Evolutionary conservation across 2,113 vertebrate genomes (phyloP).

Genomic region (Macrotus californicus): DNA sequence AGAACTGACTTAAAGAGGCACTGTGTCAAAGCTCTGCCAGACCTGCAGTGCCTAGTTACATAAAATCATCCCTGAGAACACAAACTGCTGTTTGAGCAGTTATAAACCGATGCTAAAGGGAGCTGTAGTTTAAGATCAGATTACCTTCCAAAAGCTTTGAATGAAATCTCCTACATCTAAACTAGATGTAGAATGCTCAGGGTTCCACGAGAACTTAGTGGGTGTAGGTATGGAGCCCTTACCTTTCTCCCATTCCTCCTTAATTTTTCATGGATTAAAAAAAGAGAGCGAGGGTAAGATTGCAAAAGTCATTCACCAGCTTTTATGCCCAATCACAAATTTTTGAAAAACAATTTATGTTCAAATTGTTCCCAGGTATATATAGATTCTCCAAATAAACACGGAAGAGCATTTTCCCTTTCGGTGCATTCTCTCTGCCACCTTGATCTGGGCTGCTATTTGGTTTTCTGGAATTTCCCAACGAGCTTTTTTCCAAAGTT

Average conservation of each 20-base stretch:
- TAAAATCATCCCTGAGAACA: conserved; percentile 30
- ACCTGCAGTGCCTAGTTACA: not conserved
- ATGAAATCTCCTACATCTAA: conserved; percentile 6
- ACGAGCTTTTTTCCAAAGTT: not conserved
- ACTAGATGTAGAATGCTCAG: not conserved
- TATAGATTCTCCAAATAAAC: conserved; percentile 31
- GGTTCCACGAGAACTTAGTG: not conserved
- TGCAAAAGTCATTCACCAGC: conserved; percentile 48
- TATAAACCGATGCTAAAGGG: conserved; percentile 10
- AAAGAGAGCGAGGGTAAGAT: not conserved
- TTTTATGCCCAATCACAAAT: conserved; percentile 48
- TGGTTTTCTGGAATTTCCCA: conserved; percentile 9
- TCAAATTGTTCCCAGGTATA: conserved; percentile 45
- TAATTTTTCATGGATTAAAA: not conserved
- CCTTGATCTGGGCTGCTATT: not conserved
- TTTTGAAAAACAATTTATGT: conserved; percentile 64
- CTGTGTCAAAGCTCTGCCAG: not conserved
- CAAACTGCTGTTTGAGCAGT: not conserved
- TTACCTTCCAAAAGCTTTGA: not conserved
- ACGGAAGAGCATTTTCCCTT: conserved; percentile 19
- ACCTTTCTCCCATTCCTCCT: not conserved
- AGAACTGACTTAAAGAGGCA: not conserved
- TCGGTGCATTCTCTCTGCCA: not conserved
- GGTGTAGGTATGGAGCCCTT: not conserved
- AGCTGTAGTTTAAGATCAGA: not conserved